Base-by-base conservation (phyloP, 2,113 vertebrate genomes). In the Corydoras sp. region DNA sequence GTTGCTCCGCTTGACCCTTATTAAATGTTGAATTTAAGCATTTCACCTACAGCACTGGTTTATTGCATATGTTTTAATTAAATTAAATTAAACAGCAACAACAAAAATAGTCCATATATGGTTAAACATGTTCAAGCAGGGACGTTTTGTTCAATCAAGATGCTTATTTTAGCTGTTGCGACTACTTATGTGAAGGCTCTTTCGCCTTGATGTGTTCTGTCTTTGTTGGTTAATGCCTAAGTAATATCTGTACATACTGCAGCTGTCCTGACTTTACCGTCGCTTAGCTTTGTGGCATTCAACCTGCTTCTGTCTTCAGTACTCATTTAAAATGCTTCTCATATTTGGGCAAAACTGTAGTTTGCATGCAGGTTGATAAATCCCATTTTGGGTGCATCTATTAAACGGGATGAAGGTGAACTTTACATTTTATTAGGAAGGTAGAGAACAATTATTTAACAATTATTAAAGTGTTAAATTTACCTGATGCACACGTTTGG, bases 211-310 rank as follows among this genome's bases (percentile, higher is more conserved):
- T 70, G 69, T 73, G 70, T 64, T 24, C 2, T 70, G 55, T 71
- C 62, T 76, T 62, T 71, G 76, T 79, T 74, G 65, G 75, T 79
- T 76, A 74, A 72, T 43, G 35, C 35, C 35, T 43, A 43, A 71
- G 72, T 65, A 51, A 78, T 71, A 65, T 78, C 74, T 83, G 77
- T 82, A 81, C 60, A 79, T 79, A 81, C 62, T 65, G 76, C 56
- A 71, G 49, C 69, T 62, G 68, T 81, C 74, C 76, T 72, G 79
- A 77, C 80, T 82, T 82, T 76, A 79, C 65, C 65, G 61, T 71
- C 63, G 70, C 58, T 80, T 81, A 72, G 80, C 74, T 74, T 72
- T 75, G 77, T 75, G 55, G 58, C 62, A 50, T 62, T 63, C 14
- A n/a, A 53, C 14, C 48, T 43, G 63, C 29, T 18, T 9, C 29